phyloP scores from a whole-genome alignment of 2,888 invertebrate genomes.

The Eupeodes luniger region DNA sequence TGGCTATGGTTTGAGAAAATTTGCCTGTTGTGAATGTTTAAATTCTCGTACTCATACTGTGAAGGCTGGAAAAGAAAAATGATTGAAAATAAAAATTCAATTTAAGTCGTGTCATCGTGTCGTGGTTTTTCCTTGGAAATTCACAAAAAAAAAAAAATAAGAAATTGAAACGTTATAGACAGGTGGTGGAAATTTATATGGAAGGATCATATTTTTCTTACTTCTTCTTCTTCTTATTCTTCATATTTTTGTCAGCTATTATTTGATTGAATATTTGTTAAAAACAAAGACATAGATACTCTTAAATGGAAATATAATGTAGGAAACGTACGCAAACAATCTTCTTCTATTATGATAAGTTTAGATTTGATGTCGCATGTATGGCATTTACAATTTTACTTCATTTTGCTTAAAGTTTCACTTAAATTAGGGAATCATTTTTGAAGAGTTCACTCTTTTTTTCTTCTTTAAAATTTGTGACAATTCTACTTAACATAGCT shows the following conservation, averaged over 20 bases:
- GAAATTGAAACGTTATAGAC: slow-evolving; percentile 72
- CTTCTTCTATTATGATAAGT: neutral
- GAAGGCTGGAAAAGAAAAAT: slow-evolving; percentile 23
- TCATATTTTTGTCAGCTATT: slow-evolving; percentile 1
- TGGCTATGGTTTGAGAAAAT: neutral
- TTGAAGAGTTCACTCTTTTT: too few species aligned
- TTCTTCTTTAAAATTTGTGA: too few species aligned
- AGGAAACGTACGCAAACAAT: neutral
- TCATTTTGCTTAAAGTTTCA: too few species aligned
- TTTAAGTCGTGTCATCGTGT: slow-evolving; percentile 42
- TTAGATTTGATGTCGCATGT: too few species aligned
- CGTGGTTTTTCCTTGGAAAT: slow-evolving; percentile 28
- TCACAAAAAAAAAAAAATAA: too few species aligned
- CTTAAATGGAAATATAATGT: neutral
- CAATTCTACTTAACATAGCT: too few species aligned
- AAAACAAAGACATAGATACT: neutral
- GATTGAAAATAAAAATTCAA: slow-evolving; percentile 64
- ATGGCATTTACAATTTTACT: too few species aligned
- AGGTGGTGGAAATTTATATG: slow-evolving; percentile 37
- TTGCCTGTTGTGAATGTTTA: slow-evolving; percentile 35
- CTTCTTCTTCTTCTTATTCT: neutral
- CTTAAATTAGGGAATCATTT: too few species aligned
- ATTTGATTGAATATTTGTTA: slow-evolving; percentile 1
- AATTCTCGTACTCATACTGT: neutral
- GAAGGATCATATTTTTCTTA: slow-evolving; percentile 24